Evolutionary conservation across 2,888 invertebrate species (phyloP).

Genomic region (Ormyrus pomaceus): DNA sequence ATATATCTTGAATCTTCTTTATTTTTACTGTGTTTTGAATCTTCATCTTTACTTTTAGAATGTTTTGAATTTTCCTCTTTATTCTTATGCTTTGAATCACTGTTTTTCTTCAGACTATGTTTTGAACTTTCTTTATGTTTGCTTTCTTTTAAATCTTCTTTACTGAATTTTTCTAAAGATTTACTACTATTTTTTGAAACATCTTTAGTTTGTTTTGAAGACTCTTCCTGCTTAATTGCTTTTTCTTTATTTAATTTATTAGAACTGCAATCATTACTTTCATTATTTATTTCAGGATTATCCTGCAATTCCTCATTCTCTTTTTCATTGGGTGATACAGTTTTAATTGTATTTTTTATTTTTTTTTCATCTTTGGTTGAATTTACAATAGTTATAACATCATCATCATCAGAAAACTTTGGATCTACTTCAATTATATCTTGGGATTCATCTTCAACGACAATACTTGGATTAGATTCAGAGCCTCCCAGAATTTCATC

Average conservation of each 20-base stretch:
- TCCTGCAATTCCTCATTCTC: slow-evolving; percentile 68
- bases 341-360: slow-evolving; percentile 32
- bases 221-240: slow-evolving; percentile 46
- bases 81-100: slow-evolving; percentile 22
- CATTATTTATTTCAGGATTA: slow-evolving; percentile 51
- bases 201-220: slow-evolving; percentile 48
- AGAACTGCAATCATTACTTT: slow-evolving; percentile 41
- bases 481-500: slow-evolving; percentile 69
- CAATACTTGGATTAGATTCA: slow-evolving; percentile 43
- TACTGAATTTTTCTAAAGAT: slow-evolving; percentile 53
- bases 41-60: slow-evolving; percentile 55
- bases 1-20: slow-evolving; percentile 35
- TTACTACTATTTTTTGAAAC: slow-evolving; percentile 50
- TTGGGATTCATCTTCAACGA: slow-evolving; percentile 61
- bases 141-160: slow-evolving; percentile 42
- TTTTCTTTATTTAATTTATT: slow-evolving; percentile 43
- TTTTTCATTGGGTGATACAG: slow-evolving; percentile 69
- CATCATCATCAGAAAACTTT: slow-evolving; percentile 69
- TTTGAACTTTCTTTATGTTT: slow-evolving; percentile 35
- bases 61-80: slow-evolving; percentile 54
- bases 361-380: slow-evolving; percentile 48
- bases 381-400: slow-evolving; percentile 25
- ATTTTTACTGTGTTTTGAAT: slow-evolving; percentile 46
- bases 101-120: background rate
- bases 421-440: slow-evolving; percentile 66